These are phyloP conservation scores for Erebia epiphron DNA, from an alignment of 2,888 invertebrate genomes.

Conservation along the genomic window DNA sequence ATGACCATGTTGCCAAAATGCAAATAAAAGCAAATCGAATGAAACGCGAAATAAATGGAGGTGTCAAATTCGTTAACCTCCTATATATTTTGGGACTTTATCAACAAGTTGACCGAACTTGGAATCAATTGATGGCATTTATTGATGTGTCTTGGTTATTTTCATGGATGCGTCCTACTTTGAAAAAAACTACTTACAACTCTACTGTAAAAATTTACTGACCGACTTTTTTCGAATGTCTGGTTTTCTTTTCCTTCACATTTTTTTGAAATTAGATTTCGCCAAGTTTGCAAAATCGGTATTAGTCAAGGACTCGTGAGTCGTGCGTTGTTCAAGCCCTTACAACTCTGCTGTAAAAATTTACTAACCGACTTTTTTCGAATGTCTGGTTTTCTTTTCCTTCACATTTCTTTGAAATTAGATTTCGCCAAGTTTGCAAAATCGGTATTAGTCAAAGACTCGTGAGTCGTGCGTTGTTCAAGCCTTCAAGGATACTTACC, in stretches of 20 bases:
- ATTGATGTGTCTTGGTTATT: slow-evolving; percentile 29
- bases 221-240: background rate
- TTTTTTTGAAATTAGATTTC: background rate
- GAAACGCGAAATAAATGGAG: slow-evolving; percentile 24
- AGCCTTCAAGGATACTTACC: no score
- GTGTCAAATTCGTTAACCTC: slow-evolving; percentile 63
- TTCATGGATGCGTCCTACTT: background rate
- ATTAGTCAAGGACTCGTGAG: no score
- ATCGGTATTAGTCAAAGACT: no score
- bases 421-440: no score
- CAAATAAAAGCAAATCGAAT: slow-evolving; percentile 35
- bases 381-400: background rate
- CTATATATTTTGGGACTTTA: slow-evolving; percentile 54
- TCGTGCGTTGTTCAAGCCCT: no score
- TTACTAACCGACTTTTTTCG: no score
- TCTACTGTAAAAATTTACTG: no score
- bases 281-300: no score
- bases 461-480: no score
- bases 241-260: background rate
- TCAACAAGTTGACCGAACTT: slow-evolving; percentile 45
- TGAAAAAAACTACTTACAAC: background rate
- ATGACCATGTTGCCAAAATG: slow-evolving; percentile 3
- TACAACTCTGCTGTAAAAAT: no score
- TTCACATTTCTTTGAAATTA: no score
- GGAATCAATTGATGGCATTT: slow-evolving; percentile 52